A percentile compares a stretch with the other conserved stretches of the same genome.
Conservation (phyloP, 2,888 invertebrate genomes). For the Cheilosia pagana region DNA sequence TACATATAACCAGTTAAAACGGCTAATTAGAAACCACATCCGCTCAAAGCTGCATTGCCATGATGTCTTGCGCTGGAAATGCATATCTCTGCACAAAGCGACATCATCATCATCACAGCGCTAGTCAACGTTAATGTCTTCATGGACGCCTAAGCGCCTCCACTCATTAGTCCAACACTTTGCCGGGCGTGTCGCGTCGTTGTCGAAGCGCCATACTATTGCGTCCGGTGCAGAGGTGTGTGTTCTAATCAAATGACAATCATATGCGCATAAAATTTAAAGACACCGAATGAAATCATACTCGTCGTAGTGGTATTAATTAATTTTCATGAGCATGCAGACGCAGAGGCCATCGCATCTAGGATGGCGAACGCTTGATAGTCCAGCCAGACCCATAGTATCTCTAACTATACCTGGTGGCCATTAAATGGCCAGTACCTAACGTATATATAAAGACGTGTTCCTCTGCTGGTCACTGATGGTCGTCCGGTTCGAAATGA, state of each 20-base stretch:
- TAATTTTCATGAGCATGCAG: slow-evolving; percentile 59
- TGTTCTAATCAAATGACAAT: slow-evolving; percentile 55
- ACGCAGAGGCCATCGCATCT: too few species aligned
- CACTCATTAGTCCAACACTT: slow-evolving; percentile 40
- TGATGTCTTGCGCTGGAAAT: too few species aligned
- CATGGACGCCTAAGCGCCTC: slow-evolving; percentile 40
- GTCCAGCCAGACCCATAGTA: slow-evolving; percentile 16
- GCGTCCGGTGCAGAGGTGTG: background rate
- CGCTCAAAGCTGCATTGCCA: too few species aligned
- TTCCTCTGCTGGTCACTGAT: slow-evolving; percentile 8
- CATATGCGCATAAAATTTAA: slow-evolving; percentile 70
- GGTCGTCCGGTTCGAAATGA: background rate
- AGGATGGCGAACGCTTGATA: slow-evolving; percentile 20
- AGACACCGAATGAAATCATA: slow-evolving; percentile 63
- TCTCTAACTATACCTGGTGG: slow-evolving; percentile 34
- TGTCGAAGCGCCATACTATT: slow-evolving; percentile 13
- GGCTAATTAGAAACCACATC: too few species aligned
- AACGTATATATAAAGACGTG: slow-evolving; percentile 13
- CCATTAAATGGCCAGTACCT: slow-evolving; percentile 24
- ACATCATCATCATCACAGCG: slow-evolving; percentile 23
- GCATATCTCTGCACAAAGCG: too few species aligned
- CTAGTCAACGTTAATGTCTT: slow-evolving; percentile 30
- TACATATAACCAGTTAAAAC: too few species aligned
- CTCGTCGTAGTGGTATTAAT: slow-evolving; percentile 63
- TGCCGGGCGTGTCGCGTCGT: background rate